Conservation (phyloP, 2,113 vertebrate genomes). For the Mystacornis crossleyi region DNA sequence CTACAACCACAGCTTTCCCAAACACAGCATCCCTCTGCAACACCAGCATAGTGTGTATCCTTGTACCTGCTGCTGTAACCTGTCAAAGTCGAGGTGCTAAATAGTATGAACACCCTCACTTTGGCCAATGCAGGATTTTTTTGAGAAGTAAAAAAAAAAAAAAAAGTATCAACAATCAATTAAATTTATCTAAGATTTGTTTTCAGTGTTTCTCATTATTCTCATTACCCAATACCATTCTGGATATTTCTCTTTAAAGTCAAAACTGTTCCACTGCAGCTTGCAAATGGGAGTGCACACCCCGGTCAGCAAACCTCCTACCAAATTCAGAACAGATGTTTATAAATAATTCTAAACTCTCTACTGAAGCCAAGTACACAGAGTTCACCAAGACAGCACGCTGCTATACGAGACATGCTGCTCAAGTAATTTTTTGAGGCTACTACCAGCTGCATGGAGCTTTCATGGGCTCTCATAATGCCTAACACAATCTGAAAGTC, state of each 20-base stretch:
- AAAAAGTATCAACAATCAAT: not conserved
- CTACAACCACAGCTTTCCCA: not conserved
- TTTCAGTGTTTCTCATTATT: not conserved
- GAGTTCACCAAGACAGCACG: not conserved
- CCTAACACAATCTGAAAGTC: not conserved
- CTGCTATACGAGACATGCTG: not conserved
- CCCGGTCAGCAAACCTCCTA: not conserved
- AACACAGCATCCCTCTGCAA: not conserved
- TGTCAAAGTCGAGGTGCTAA: not conserved
- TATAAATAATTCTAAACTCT: constrained; percentile 16
- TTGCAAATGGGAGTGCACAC: not conserved
- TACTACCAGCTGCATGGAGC: not conserved
- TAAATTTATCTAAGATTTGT: not conserved
- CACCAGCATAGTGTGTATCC: not conserved
- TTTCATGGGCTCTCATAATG: not conserved
- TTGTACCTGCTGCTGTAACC: not conserved
- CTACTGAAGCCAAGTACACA: constrained; percentile 36
- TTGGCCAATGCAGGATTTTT: not conserved
- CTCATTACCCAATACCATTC: not conserved
- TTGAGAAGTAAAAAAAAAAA: too few relatives aligned
- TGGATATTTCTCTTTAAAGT: not conserved
- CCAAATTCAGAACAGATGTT: constrained; percentile 59
- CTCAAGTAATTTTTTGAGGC: not conserved
- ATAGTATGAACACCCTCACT: not conserved
- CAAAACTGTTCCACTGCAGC: not conserved